phyloP scores from a whole-genome alignment of 2,113 vertebrate genomes.

The Hymenochirus boettgeri region DNA sequence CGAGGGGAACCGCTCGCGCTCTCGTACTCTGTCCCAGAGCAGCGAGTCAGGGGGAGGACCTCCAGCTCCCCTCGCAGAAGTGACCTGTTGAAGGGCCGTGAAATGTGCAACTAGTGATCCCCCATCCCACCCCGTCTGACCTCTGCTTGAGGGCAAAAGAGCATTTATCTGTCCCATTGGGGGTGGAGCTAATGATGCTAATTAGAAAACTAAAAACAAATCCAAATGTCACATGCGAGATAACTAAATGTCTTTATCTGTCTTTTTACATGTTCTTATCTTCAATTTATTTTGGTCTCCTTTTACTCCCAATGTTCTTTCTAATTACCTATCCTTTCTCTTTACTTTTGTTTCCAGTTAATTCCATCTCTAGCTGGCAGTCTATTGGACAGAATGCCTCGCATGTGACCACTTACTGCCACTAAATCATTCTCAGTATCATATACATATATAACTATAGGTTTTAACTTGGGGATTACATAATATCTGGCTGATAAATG shows the following conservation, averaged over 20 bases:
- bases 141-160: slow-evolving; percentile 45
- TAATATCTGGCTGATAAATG: neutral
- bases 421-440: slow-evolving; percentile 11
- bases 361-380: slow-evolving; percentile 1
- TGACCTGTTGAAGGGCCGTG: slow-evolving; percentile 71
- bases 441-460: slow-evolving; percentile 3
- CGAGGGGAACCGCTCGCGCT: slow-evolving; percentile 76
- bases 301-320: slow-evolving; percentile 7
- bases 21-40: slow-evolving; percentile 82
- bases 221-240: slow-evolving; percentile 42
- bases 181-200: slow-evolving; percentile 35
- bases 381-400: slow-evolving; percentile 3
- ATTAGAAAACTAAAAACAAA: slow-evolving; percentile 43
- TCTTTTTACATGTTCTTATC: slow-evolving; percentile 50
- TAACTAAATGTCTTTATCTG: slow-evolving; percentile 50
- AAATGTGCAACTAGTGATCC: slow-evolving; percentile 33
- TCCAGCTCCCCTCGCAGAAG: slow-evolving; percentile 79
- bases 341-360: neutral
- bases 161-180: slow-evolving; percentile 18
- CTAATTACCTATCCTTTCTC: neutral
- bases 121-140: slow-evolving; percentile 24
- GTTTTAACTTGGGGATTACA: neutral
- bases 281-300: slow-evolving; percentile 9
- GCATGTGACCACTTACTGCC: neutral
- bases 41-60: slow-evolving; percentile 76